These are phyloP conservation scores for Hephaestus fuliginosus DNA, from an alignment of 2,797 vertebrate species.

Conservation along the genomic window DNA sequence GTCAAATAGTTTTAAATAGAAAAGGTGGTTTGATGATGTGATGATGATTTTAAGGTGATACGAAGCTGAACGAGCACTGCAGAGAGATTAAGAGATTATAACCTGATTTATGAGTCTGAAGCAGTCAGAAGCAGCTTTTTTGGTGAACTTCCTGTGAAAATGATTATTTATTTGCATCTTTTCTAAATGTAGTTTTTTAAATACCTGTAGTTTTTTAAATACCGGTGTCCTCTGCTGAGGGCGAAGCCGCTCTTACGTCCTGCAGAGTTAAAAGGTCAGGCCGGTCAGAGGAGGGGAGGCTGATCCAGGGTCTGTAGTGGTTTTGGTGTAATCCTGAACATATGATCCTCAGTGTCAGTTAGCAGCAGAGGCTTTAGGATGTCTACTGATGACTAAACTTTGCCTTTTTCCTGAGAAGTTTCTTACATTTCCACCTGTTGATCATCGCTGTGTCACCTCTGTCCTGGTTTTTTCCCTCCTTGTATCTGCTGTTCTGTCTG, in stretches of 20 bases:
- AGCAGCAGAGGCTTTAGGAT: neutral
- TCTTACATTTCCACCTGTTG: neutral
- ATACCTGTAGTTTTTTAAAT: neutral
- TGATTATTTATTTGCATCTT: neutral
- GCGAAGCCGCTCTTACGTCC: slow-evolving; percentile 16
- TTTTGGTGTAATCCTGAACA: slow-evolving; percentile 56
- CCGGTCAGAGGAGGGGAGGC: slow-evolving; percentile 22
- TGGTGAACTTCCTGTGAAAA: neutral
- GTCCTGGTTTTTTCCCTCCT: neutral
- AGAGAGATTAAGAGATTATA: neutral
- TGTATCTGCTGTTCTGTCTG: neutral
- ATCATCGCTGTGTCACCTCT: neutral
- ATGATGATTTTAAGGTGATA: neutral
- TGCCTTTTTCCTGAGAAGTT: too few relatives aligned
- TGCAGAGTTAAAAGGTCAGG: slow-evolving; percentile 55
- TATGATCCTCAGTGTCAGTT: slow-evolving; percentile 35
- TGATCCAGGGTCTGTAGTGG: slow-evolving; percentile 30
- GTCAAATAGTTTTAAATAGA: neutral
- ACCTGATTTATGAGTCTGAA: neutral
- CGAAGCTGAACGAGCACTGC: neutral
- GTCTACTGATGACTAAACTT: neutral
- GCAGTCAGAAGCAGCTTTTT: neutral
- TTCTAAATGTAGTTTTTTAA: neutral
- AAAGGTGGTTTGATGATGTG: neutral
- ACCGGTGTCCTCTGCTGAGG: slow-evolving; percentile 44